A percentile compares a stretch with the other conserved stretches of the same genome.
Conservation (phyloP, 2,797 vertebrate species). For the Aviceda leuphotes region DNA sequence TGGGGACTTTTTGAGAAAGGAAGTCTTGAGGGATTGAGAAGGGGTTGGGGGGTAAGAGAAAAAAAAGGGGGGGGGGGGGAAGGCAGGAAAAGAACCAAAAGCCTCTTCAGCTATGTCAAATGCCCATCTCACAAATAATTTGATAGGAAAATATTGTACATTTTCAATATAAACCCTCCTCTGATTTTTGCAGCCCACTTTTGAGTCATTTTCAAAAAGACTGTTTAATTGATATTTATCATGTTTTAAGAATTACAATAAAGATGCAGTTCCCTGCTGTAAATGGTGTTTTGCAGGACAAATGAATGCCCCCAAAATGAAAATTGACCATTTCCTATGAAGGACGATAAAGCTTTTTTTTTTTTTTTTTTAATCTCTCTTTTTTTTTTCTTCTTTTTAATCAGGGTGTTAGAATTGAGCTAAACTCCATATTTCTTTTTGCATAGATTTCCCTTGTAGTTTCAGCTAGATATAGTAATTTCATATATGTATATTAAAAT, state of each 20-base stretch:
- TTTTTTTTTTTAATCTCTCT: not conserved
- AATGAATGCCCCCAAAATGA: not conserved
- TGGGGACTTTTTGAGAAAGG: not conserved
- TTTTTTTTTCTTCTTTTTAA: not conserved
- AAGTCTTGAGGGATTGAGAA: not conserved
- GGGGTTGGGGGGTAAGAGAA: not conserved
- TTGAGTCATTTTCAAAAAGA: not conserved
- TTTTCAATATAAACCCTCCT: not conserved
- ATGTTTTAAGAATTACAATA: not conserved
- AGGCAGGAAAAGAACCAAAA: not conserved
- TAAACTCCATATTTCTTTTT: not conserved
- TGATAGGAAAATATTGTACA: not conserved
- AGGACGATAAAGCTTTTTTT: not conserved
- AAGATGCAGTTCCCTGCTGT: not conserved
- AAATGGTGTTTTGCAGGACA: not conserved
- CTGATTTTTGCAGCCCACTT: not conserved
- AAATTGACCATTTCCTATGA: not conserved
- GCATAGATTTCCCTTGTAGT: not conserved
- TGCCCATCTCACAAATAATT: not conserved
- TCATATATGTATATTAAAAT: not conserved
- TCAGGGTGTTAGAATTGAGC: not conserved
- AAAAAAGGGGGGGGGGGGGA: not conserved
- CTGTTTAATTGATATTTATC: not conserved
- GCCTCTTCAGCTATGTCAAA: not conserved
- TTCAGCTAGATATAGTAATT: not conserved